These are phyloP conservation scores for Spodoptera exigua DNA, from an alignment of 2,888 invertebrate genomes.

Conservation along the genomic window DNA sequence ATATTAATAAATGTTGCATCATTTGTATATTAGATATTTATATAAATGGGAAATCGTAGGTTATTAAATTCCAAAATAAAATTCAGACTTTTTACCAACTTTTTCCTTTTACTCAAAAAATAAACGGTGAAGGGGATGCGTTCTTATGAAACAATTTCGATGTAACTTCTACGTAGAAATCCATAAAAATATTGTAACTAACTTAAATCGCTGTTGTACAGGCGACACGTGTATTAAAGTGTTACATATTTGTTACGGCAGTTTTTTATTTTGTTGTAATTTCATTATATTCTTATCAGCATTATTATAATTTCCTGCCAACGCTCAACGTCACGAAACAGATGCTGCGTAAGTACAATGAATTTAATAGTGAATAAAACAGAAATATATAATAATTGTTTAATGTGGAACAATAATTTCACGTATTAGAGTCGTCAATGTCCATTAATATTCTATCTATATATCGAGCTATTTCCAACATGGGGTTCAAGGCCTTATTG, in stretches of 20 bases:
- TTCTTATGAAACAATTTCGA: slow-evolving; percentile 71
- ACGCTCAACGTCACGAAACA: not conserved
- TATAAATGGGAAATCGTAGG: too few relatives aligned
- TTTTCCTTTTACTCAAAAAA: slow-evolving; percentile 9
- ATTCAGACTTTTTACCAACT: too few relatives aligned
- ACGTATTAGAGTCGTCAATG: slow-evolving; percentile 62
- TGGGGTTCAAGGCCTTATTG: slow-evolving; percentile 68
- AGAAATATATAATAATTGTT: slow-evolving; percentile 10
- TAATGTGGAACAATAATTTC: slow-evolving; percentile 49
- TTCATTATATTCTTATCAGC: too few relatives aligned
- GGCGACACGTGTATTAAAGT: slow-evolving; percentile 81
- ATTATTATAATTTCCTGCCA: slow-evolving; percentile 1
- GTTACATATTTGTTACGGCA: slow-evolving; percentile 77
- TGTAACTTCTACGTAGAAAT: slow-evolving; percentile 68
- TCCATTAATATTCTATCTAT: slow-evolving; percentile 75
- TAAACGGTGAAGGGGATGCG: slow-evolving; percentile 68
- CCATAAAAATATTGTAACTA: slow-evolving; percentile 70
- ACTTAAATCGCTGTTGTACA: slow-evolving; percentile 78
- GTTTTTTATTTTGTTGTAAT: slow-evolving; percentile 38
- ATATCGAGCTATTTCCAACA: slow-evolving; percentile 74
- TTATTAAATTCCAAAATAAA: too few relatives aligned
- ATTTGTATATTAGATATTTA: too few relatives aligned
- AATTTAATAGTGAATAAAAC: slow-evolving; percentile 10
- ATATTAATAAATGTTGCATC: too few relatives aligned
- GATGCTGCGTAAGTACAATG: not conserved